These are phyloP conservation scores for Oedothorax gibbosus DNA, from an alignment of 1,140 invertebrate species.

Conservation along the genomic window DNA sequence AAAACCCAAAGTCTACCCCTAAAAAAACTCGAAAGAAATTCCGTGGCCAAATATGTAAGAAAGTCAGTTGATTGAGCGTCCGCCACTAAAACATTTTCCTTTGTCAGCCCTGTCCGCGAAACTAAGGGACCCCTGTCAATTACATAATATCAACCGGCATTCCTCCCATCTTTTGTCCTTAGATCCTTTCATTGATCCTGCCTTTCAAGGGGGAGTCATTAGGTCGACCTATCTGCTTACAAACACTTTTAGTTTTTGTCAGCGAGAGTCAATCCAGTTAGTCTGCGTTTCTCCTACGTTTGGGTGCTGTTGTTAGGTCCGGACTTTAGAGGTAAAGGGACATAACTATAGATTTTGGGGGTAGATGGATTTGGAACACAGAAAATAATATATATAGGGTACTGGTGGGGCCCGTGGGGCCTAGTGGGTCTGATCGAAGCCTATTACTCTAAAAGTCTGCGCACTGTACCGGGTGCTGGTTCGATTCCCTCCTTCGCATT, in stretches of 20 bases:
- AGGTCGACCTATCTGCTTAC: conserved; percentile 47
- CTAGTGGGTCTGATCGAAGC: no score
- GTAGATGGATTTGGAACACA: no score
- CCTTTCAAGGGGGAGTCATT: conserved; percentile 48
- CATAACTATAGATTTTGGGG: no score
- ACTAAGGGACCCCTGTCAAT: conserved; percentile 47
- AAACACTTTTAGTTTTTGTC: conserved; percentile 54
- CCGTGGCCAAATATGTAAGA: conserved; percentile 34
- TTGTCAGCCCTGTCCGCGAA: conserved; percentile 46
- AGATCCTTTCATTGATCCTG: conserved; percentile 43
- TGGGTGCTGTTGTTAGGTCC: conserved; percentile 17
- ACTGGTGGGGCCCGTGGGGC: no score
- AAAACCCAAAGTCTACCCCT: neutral
- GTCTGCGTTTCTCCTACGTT: conserved; percentile 7
- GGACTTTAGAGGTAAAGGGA: no score
- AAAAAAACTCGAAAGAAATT: conserved; percentile 8
- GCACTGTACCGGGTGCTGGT: no score
- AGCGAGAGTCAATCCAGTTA: conserved; percentile 50
- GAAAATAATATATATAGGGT: no score
- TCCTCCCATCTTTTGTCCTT: conserved; percentile 47
- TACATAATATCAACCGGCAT: conserved; percentile 54
- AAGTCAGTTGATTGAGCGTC: conserved; percentile 36
- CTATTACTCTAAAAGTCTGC: no score
- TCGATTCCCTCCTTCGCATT: no score
- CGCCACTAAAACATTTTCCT: conserved; percentile 51